Base-by-base conservation (phyloP, 1,140 invertebrate species). In the Drosophila ohnishii region DNA sequence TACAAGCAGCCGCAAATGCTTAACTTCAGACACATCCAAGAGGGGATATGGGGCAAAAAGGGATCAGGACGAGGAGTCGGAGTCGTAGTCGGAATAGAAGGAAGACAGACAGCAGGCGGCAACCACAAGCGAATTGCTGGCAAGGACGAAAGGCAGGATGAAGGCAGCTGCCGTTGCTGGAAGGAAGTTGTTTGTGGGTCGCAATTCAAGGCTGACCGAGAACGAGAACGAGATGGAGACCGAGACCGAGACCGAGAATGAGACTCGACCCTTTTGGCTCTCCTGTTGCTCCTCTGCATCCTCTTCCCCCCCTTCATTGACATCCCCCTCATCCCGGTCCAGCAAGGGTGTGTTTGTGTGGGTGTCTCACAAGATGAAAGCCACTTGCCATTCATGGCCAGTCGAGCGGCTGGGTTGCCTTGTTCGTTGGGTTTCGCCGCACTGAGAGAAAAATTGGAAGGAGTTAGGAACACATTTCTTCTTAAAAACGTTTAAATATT, bases 101-200 rank as follows among this genome's bases (percentile, higher is more conserved):
- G 65, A 72, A 78, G 77, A 78, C 74, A 83, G 80, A 65, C 69
- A 77, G 64, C 80, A 78, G 75, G 62, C 51, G 65, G 57, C 76
- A 80, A 85, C 80, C 81, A 83, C 80, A 85, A 72, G 81, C 81
- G 76, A 73, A 82, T 83, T 82, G 75, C 75, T 85, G 80, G 65
- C 80, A 84, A 84, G 80, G 80, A 84, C 80, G 80, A 70, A 66
- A 65, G 65, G 64, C 64, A 63, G 47, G 65, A 69, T 22, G 62
- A 63, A 69, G 65, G 70, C 67, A 73, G 60, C 56, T 64, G 60
- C 60, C 62, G 63, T 64, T 56, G 79, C 70, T 77, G 85, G 66
- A 86, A 86, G 81, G 81, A 86, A 87, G 83, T 87, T 87, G 83
- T 88, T 87, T 87, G 84, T 87, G 83, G 79, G 79, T 86, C 84